Evolutionary conservation across 2,888 invertebrate species (phyloP), one percentile per base, ranked within the genome.

Genomic region (Papilio demoleus): DNA sequence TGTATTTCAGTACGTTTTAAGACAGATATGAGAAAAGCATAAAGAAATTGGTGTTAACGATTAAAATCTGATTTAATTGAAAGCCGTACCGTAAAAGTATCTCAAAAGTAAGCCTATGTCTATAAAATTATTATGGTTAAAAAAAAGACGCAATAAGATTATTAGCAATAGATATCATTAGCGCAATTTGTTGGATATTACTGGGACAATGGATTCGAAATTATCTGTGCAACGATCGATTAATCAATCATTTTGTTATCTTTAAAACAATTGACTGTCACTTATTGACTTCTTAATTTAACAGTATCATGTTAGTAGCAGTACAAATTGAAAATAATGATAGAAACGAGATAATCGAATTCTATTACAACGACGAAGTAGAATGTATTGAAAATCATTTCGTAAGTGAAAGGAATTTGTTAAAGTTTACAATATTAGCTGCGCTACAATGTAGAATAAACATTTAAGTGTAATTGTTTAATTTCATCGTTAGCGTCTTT

Each of bases 221-320:
- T 47, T 47, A 47, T 47, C 47, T 22, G 47, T 11, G 19, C 31
- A 31, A 5, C 17, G 31, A 27, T 31, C n/a, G n/a, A 9, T 56
- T 56, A 17, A 27, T 53, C 24, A 24, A 24, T 50, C 24, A 50
- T 19, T 27, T 53, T 53, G 27, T 53, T 53, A 24, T 27, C 27
- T 14, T 50, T 50, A 12, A n/a, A 27, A 31, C 8, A 50, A 50
- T 27, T 50, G 50, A 50, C 27, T 50, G 31, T 53, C 53, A 53
- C n/a, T 31, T 53, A 31, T 17, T 27, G 27, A 11, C 53, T 53
- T 53, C 31, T 53, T 27, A 53, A 53, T 53, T 53, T 53, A 53
- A 31, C n/a, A 53, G 3, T 27, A 53, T 27, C 50, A 4, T 22
- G 47, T 53, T 53, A n/a, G n/a, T n/a, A n/a, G n/a, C 53, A n/a